phyloP scores from a whole-genome alignment of 2,113 vertebrate species.

The Phrynosoma blainvillii region DNA sequence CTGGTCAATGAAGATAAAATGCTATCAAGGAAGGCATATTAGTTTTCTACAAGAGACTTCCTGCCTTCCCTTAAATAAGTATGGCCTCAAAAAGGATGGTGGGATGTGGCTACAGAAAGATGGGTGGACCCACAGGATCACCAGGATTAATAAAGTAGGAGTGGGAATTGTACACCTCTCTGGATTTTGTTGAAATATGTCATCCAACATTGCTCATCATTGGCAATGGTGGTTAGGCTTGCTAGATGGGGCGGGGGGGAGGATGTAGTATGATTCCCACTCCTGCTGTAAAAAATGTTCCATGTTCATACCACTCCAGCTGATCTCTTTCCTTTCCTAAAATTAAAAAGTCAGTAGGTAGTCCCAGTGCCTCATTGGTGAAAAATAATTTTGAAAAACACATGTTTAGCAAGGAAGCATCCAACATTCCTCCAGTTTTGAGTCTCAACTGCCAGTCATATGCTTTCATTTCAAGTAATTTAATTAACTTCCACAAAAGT shows the following conservation, averaged over 20 bases:
- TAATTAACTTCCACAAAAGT: background rate
- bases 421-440: background rate
- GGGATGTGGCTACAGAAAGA: background rate
- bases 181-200: background rate
- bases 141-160: background rate
- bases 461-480: background rate
- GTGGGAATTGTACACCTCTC: background rate
- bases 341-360: background rate
- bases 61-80: background rate
- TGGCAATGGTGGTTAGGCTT: no score
- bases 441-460: background rate
- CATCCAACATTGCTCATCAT: no score
- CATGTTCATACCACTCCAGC: background rate
- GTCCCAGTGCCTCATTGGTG: background rate
- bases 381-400: background rate
- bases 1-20: background rate
- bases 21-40: background rate
- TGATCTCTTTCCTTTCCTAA: background rate
- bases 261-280: no score
- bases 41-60: background rate
- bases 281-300: background rate
- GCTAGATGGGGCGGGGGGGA: no score
- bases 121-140: background rate
- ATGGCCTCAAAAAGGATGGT: background rate
- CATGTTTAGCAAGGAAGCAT: background rate